phyloP scores from a whole-genome alignment of 37 sponge, comb jelly and placozoan species.

The Theonella swinhoei region DNA sequence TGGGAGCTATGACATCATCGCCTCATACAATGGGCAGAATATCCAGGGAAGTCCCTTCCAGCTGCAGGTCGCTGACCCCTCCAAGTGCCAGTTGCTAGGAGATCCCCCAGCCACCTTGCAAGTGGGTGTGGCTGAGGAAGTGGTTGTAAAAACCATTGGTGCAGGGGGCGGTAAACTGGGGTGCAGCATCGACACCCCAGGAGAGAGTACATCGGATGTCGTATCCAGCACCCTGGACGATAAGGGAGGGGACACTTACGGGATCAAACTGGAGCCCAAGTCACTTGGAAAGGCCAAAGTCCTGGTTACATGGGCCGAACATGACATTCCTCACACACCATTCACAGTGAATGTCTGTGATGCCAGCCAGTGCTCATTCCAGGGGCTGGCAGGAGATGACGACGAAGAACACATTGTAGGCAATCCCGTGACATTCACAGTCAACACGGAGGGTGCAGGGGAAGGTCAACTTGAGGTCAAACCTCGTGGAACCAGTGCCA shows the following conservation, averaged over 20 bases:
- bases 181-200: neutral
- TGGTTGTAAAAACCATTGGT: slow-evolving; percentile 43
- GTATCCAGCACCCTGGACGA: neutral
- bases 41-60: slow-evolving; percentile 69
- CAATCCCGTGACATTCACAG: slow-evolving; percentile 56
- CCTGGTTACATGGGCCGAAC: slow-evolving; percentile 36
- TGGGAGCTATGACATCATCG: slow-evolving; percentile 54
- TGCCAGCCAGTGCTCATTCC: slow-evolving; percentile 37
- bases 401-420: slow-evolving; percentile 33
- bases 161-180: slow-evolving; percentile 37
- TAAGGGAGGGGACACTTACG: slow-evolving; percentile 33
- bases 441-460: slow-evolving; percentile 21
- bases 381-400: slow-evolving; percentile 49
- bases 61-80: slow-evolving; percentile 60
- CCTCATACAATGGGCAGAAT: slow-evolving; percentile 46
- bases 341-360: slow-evolving; percentile 59
- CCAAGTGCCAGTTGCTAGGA: slow-evolving; percentile 52
- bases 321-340: slow-evolving; percentile 55
- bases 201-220: neutral
- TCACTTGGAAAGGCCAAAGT: slow-evolving; percentile 23
- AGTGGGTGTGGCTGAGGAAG: slow-evolving; percentile 19
- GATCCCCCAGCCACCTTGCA: slow-evolving; percentile 39
- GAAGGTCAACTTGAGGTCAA: slow-evolving; percentile 62
- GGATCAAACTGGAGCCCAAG: slow-evolving; percentile 25
- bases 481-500: slow-evolving; percentile 58